phyloP scores from a whole-genome alignment of 2,113 vertebrate species.

The Ploceus nigricollis region DNA sequence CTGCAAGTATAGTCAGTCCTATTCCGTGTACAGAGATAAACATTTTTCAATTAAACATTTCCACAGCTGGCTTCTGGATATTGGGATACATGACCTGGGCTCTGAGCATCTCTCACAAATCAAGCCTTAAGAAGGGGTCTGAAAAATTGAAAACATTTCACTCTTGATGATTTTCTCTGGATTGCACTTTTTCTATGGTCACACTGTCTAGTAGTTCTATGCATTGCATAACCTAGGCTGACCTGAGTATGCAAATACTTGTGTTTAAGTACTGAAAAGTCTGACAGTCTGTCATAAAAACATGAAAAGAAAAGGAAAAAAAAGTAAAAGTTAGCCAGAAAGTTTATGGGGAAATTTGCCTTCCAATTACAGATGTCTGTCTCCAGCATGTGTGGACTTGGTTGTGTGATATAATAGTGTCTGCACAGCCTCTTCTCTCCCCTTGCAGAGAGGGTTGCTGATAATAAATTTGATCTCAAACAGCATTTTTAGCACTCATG shows the following conservation, averaged over 20 bases:
- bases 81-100: neutral
- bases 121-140: neutral
- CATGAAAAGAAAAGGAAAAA: neutral
- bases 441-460: neutral
- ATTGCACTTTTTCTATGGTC: neutral
- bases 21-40: neutral
- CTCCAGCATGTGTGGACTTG: neutral
- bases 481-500: neutral
- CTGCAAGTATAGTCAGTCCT: neutral
- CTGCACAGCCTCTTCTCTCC: neutral
- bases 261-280: neutral
- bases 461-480: neutral
- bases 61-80: neutral
- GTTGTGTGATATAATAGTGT: accelerated
- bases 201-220: neutral
- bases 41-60: neutral
- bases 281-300: neutral
- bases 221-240: neutral
- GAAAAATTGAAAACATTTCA: neutral
- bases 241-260: neutral
- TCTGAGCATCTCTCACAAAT: neutral
- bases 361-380: neutral
- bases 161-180: neutral
- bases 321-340: neutral
- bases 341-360: neutral